Evolutionary conservation across 2,113 vertebrate species (phyloP), one percentile per base, ranked within the genome.

Genomic region (Myodes glareolus): DNA sequence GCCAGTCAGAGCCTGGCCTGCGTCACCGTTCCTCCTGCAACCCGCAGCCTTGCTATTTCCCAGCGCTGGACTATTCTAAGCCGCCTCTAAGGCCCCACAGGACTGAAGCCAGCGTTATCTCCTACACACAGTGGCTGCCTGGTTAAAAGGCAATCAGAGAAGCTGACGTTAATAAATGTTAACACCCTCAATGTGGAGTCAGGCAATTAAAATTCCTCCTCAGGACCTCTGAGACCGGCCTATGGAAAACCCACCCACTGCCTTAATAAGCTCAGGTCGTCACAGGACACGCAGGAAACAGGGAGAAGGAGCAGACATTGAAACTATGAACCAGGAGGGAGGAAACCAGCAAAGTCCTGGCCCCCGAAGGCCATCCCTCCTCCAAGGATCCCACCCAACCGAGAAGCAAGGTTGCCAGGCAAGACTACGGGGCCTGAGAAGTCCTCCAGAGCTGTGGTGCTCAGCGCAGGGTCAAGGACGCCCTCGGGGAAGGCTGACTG

Each of bases 131-230:
- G 99, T 99, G 88, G 23, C 99, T 96, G 94, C 99, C 99, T 99
- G 99, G 99, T 99, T 99, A 99, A 99, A 99, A 99, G 98, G 98
- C 99, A 99, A 99, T 99, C 99, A 99, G 98, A 99, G 98, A 98
- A 99, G 98, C 98, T 98, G 99, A 99, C 98, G 99, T 99, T 98
- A 99, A 99, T 99, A 99, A 99, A 99, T 99, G 98, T 99, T 98
- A 99, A 98, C 99, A 98, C 99, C 98, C 97, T 98, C 95, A 93
- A 98, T 98, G 98, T 98, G 98, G 98, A 99, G 98, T 97, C 97
- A 96, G 95, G 98, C 99, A 99, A 99, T 99, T 99, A 99, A 98
- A 98, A 98, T 97, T 98, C 97, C 96, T 98, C 97, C 88, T 97
- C 97, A 70, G 92, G 96, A 98, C 97, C 97, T 97, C 98, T 97